A percentile compares a stretch with the other conserved stretches of the same genome.
These are phyloP conservation scores for Macropis europaea DNA, from an alignment of 2,888 invertebrate genomes.

Conservation along the genomic window DNA sequence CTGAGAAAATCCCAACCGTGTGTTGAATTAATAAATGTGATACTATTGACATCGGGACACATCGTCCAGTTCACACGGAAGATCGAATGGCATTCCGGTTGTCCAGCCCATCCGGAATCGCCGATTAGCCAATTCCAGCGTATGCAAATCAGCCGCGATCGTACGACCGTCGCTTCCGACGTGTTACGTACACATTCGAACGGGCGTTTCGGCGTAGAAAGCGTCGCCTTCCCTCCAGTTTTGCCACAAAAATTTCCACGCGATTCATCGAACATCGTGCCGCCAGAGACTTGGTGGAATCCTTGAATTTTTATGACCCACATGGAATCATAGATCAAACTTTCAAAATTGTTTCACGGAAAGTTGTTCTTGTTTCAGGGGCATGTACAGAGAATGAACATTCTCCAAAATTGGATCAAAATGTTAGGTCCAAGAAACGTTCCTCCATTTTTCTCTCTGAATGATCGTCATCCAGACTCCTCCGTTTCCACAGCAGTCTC, in stretches of 20 bases:
- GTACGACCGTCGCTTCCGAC: slow-evolving; percentile 42
- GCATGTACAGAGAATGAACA: no score
- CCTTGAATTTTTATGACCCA: slow-evolving; percentile 29
- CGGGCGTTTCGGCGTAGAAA: slow-evolving; percentile 47
- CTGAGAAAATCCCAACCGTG: no score
- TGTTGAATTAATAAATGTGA: no score
- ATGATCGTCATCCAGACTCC: no score
- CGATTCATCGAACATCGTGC: slow-evolving; percentile 17
- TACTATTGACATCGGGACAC: not conserved
- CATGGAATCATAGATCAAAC: slow-evolving; percentile 31
- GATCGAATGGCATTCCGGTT: slow-evolving; percentile 39
- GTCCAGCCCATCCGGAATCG: slow-evolving; percentile 31
- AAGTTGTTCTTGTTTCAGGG: no score
- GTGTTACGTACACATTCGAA: slow-evolving; percentile 38
- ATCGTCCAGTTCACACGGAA: slow-evolving; percentile 32
- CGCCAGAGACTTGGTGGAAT: slow-evolving; percentile 20
- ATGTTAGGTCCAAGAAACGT: no score
- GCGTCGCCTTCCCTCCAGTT: slow-evolving; percentile 18
- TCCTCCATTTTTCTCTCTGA: no score
- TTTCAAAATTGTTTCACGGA: no score
- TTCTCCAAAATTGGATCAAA: no score
- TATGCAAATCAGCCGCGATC: slow-evolving; percentile 40
- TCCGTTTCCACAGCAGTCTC: no score
- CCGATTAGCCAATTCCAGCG: slow-evolving; percentile 39
- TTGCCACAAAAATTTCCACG: slow-evolving; percentile 34